These are phyloP conservation scores for Scolopax rusticola DNA, from an alignment of 2,797 vertebrate genomes.

Conservation along the genomic window DNA sequence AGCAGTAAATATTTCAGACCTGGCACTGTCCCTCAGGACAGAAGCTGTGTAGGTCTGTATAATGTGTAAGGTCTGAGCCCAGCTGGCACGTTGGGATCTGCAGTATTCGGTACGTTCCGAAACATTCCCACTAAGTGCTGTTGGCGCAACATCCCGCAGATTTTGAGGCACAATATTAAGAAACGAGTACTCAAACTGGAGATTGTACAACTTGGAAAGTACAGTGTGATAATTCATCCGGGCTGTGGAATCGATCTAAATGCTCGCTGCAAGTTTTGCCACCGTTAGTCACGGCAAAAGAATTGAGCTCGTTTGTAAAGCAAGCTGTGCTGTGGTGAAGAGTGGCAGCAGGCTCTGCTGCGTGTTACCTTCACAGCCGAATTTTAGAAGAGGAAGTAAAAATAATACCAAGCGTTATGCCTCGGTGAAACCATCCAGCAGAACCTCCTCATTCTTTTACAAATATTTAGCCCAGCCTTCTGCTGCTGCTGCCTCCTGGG, in stretches of 20 bases:
- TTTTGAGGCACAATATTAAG: not conserved
- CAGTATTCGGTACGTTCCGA: rapidly evolving
- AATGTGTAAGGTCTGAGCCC: not conserved
- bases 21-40: not conserved
- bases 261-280: not conserved
- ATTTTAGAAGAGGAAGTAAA: not conserved
- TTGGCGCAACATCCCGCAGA: not conserved
- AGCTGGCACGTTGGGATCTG: rapidly evolving
- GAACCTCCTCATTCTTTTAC: not conserved
- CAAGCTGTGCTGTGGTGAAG: not conserved
- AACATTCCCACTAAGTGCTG: not conserved
- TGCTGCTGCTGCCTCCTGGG: not conserved
- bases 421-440: not conserved
- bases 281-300: not conserved
- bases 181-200: not conserved
- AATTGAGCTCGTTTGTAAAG: not conserved
- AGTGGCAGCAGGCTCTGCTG: not conserved
- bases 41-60: not conserved
- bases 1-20: rapidly evolving
- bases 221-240: rapidly evolving
- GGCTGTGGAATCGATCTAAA: not conserved
- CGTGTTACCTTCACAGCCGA: not conserved
- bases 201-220: not conserved
- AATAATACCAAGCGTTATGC: not conserved
- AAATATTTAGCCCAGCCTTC: not conserved